Conservation (phyloP, 2,797 vertebrate genomes). For the Chaenodraco wilsoni region DNA sequence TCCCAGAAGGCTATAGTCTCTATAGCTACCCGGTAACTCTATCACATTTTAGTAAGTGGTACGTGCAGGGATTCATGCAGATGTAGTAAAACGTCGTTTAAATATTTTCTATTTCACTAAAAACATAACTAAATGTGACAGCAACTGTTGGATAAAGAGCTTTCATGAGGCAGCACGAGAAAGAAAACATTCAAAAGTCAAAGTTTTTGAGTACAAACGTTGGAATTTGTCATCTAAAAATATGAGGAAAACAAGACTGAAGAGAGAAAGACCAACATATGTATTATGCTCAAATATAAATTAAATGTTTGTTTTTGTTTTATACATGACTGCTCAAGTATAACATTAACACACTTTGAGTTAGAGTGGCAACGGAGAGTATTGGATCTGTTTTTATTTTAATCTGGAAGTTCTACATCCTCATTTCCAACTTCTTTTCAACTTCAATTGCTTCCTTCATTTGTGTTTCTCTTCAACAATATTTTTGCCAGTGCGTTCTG, state of each 20-base stretch:
- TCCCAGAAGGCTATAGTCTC: not conserved
- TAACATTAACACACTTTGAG: constrained; percentile 33
- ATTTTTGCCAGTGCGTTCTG: constrained; percentile 39
- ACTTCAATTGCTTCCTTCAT: constrained; percentile 46
- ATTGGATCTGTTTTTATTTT: constrained; percentile 9
- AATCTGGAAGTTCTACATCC: constrained; percentile 11
- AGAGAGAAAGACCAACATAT: not conserved
- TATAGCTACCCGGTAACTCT: not conserved
- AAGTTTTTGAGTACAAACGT: constrained; percentile 2
- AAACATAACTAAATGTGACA: constrained; percentile 1
- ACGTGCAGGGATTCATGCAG: not conserved
- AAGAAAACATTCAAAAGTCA: not conserved
- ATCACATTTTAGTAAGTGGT: not conserved
- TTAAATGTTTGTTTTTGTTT: not conserved
- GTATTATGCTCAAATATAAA: not conserved
- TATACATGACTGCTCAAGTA: constrained; percentile 12
- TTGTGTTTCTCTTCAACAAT: constrained; percentile 42
- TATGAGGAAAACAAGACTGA: not conserved
- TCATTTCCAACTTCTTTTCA: too few relatives aligned
- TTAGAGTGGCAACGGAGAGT: constrained; percentile 14
- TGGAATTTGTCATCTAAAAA: not conserved
- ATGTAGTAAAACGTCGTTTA: not conserved
- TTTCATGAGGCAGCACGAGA: not conserved
- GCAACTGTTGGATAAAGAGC: not conserved
- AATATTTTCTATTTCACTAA: not conserved